Evolutionary conservation across 2,113 vertebrate species (phyloP).

Genomic region (Marmota monax): DNA sequence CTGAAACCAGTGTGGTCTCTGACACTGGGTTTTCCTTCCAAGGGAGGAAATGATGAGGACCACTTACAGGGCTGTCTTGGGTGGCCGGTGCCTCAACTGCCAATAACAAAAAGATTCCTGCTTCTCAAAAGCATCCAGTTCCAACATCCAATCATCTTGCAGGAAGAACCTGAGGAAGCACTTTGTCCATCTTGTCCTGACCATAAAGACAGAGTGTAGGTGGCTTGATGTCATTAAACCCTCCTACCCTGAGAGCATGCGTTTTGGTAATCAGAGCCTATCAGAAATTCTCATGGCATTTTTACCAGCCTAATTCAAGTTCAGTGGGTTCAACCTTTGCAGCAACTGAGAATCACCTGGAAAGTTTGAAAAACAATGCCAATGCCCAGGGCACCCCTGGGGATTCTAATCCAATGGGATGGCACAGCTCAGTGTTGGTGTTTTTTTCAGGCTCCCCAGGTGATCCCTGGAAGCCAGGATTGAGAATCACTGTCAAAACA

Average conservation of each 20-base stretch:
- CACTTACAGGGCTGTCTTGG: background rate
- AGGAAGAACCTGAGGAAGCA: background rate
- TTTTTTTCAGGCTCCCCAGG: background rate
- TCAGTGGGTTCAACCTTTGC: background rate
- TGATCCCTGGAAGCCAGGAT: background rate
- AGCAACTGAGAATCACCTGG: background rate
- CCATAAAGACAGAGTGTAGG: background rate
- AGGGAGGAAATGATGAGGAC: background rate
- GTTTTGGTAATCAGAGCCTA: background rate
- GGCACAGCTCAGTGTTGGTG: background rate
- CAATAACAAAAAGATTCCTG: background rate
- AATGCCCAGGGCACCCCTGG: background rate
- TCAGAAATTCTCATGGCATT: background rate
- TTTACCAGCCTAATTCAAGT: conserved; percentile 27
- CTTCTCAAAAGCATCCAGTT: background rate
- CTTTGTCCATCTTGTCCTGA: background rate
- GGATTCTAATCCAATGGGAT: background rate
- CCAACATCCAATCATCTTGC: background rate
- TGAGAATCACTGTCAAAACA: background rate
- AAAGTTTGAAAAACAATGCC: background rate
- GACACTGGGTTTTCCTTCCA: background rate
- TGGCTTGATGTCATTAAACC: background rate
- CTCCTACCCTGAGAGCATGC: background rate
- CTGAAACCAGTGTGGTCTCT: background rate
- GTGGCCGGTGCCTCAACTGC: background rate